A percentile compares a stretch with the other conserved stretches of the same genome.
Conservation (phyloP, 2,888 invertebrate species). For the Ophioninae sp. region DNA sequence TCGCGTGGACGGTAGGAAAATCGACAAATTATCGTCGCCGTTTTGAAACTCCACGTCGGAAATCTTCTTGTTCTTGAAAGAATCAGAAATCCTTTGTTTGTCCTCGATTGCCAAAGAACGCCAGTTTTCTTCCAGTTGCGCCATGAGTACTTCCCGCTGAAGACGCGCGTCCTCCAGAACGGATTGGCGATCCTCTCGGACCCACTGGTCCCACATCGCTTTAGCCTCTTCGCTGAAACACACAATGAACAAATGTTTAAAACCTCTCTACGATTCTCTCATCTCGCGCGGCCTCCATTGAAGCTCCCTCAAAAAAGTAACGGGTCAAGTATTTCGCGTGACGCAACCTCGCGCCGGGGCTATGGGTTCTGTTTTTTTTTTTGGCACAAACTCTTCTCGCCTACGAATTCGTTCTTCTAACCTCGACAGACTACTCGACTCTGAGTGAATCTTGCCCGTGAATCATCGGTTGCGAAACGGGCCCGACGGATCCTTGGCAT, state of each 20-base stretch:
- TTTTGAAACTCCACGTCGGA: conserved; percentile 13
- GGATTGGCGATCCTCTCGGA: conserved; percentile 72
- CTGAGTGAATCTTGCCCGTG: conserved; percentile 52
- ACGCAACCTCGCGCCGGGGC: background rate
- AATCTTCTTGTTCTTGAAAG: conserved; percentile 66
- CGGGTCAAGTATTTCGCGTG: background rate
- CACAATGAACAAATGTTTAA: background rate
- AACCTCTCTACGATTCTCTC: background rate
- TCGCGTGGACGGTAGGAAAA: conserved; percentile 19
- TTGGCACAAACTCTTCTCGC: conserved; percentile 39
- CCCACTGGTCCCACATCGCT: conserved; percentile 75
- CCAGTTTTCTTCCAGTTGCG: conserved; percentile 76
- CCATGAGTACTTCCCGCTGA: conserved; percentile 71
- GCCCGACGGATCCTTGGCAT: conserved; percentile 73
- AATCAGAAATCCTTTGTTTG: conserved; percentile 71
- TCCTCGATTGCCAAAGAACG: conserved; percentile 72
- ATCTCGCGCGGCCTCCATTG: background rate
- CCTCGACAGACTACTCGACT: conserved; percentile 28
- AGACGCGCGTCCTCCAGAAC: conserved; percentile 66
- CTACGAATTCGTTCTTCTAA: conserved; percentile 25
- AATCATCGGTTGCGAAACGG: conserved; percentile 60
- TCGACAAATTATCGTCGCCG: conserved; percentile 8
- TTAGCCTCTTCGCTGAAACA: conserved; percentile 76
- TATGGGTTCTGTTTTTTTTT: conserved; percentile 14
- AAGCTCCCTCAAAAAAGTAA: conserved; percentile 19